Conservation (phyloP, 2,888 invertebrate species). For the Lasioglossum calceatum region DNA sequence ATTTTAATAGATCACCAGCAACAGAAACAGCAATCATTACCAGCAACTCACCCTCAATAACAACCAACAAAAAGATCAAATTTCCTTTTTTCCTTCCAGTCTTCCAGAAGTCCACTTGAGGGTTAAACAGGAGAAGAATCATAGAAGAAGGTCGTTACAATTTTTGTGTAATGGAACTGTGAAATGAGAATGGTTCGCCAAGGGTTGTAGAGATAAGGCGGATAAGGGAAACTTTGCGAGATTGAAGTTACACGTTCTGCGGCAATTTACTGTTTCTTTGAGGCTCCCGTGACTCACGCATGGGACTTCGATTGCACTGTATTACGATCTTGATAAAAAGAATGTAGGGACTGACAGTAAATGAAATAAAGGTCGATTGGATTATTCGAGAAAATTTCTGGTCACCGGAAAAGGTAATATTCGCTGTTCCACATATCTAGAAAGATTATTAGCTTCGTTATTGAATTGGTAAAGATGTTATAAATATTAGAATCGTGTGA, state of each 20-base stretch:
- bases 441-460: not conserved
- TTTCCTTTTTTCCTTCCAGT: too few species aligned
- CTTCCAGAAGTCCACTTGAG: too few species aligned
- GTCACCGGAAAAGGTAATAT: too few species aligned
- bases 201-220: not conserved
- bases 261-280: not conserved
- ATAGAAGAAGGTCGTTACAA: not conserved
- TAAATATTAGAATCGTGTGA: not conserved
- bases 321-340: not conserved
- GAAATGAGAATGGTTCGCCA: not conserved
- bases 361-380: not conserved
- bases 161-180: not conserved
- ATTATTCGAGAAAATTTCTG: not conserved
- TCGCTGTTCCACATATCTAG: not conserved
- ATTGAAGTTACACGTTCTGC: not conserved
- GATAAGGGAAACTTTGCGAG: conserved; percentile 6
- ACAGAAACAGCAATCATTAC: too few species aligned
- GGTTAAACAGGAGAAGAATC: too few species aligned
- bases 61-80: too few species aligned
- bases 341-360: not conserved
- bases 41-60: too few species aligned
- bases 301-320: not conserved
- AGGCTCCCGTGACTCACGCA: conserved; percentile 13
- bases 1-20: too few species aligned
- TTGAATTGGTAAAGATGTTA: not conserved